These are phyloP conservation scores for Euphysa ruthae DNA, from an alignment of 30 jellyfish, hydroid and myxozoan species.

Conservation along the genomic window DNA sequence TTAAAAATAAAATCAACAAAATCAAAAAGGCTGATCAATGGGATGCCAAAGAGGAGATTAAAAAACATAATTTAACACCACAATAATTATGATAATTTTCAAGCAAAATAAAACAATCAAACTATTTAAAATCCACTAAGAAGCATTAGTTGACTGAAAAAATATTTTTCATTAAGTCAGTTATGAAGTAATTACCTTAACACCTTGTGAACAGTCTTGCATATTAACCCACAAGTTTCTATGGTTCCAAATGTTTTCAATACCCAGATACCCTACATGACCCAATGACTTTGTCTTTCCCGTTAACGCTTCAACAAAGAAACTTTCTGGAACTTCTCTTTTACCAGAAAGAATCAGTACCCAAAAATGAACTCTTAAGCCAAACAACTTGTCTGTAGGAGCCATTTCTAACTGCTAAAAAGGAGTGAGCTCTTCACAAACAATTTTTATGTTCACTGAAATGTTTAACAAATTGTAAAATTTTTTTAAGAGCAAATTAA, in stretches of 20 bases:
- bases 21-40: too few relatives aligned
- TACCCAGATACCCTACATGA: constrained; percentile 66
- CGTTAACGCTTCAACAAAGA: constrained; percentile 78
- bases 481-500: too few relatives aligned
- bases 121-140: not conserved
- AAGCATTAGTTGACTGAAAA: not conserved
- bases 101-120: too few relatives aligned
- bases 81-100: too few relatives aligned
- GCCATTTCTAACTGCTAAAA: constrained; percentile 72
- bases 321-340: constrained; percentile 90
- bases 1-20: too few relatives aligned
- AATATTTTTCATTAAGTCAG: not conserved
- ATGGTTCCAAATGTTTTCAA: constrained; percentile 85
- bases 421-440: too few relatives aligned
- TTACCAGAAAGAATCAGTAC: constrained; percentile 83
- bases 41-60: too few relatives aligned
- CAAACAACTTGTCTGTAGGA: constrained; percentile 63
- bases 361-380: constrained; percentile 90
- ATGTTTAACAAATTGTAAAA: too few relatives aligned
- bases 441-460: too few relatives aligned
- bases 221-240: constrained; percentile 83
- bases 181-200: constrained; percentile 37
- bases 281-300: constrained; percentile 78
- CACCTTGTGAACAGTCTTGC: constrained; percentile 97
- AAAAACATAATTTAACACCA: too few relatives aligned